phyloP scores from a whole-genome alignment of 2,888 invertebrate species.

The Heteromurus nitidus region DNA sequence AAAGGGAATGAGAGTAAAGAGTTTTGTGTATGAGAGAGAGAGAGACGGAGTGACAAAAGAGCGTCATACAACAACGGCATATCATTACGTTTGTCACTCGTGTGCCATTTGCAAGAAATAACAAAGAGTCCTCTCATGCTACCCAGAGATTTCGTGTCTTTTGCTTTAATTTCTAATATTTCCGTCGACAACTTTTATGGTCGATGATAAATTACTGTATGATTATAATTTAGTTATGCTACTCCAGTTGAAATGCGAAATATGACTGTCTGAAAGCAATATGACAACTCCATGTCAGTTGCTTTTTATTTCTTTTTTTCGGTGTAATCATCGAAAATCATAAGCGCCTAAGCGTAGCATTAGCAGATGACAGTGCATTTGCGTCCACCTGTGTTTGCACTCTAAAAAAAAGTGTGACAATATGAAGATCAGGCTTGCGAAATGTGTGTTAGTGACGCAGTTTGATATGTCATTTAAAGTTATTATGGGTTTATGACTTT shows the following conservation, averaged over 20 bases:
- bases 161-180: constrained; percentile 20
- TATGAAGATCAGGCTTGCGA: too few species aligned
- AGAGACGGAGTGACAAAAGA: constrained; percentile 12
- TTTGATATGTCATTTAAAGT: too few species aligned
- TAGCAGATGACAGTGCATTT: too few species aligned
- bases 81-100: constrained; percentile 11
- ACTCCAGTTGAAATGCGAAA: constrained; percentile 33
- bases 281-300: too few species aligned
- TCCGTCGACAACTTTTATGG: constrained; percentile 26
- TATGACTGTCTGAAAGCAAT: too few species aligned
- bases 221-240: constrained; percentile 25
- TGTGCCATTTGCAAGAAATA: not conserved
- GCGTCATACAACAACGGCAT: constrained; percentile 21
- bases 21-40: not conserved
- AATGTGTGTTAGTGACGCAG: too few species aligned
- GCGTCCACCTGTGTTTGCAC: too few species aligned
- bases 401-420: too few species aligned
- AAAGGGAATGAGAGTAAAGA: not conserved
- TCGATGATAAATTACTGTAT: constrained; percentile 24
- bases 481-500: too few species aligned
- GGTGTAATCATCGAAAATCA: too few species aligned
- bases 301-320: too few species aligned
- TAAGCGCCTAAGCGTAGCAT: too few species aligned
- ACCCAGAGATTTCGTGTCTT: constrained; percentile 9
- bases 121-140: not conserved